Base-by-base conservation (phyloP, 2,888 invertebrate genomes). In the Autographa gamma region DNA sequence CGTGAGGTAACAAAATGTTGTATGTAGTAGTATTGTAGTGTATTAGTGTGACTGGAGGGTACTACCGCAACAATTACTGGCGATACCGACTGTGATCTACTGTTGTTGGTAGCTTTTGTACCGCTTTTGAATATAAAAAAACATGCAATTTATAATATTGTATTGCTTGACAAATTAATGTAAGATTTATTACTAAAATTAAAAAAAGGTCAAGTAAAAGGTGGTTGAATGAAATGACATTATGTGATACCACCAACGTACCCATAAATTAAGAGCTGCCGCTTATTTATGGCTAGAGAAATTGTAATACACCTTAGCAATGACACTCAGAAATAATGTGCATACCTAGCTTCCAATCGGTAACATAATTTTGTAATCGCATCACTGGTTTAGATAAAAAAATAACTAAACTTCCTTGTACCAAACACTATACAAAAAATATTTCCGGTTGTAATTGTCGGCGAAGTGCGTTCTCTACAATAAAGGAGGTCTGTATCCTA, bases 51-150 rank as follows among this genome's bases (percentile, higher is more conserved):
- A 69, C 63, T 73, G 41, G 68, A 73, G 81, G 73, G 73, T 77
- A 77, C 61, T 59, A 60, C 19, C 32, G 69, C 63, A 70, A 77
- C 77, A 77, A 79, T 79, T 80, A 79, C 70, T 54, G 64, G 34
- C 54, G 61, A 75, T 68, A 68, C 80, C 65, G 76, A 76, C 41
- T 25, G 14, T 71, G 76, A 76, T 77, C 76, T 67, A 75, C 76
- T 71, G 71, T 60, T 71, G 76, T 63, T 62, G 65, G 43, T 71
- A 31, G 71, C 60, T 63, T 67, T 63, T 25, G 19, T 71, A 77
- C 80, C 67, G 76, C 71, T 25, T 25, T 25, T 25, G 3, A 25
- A 25, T 25, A 25, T 25, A 56, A 34, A 34, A 34, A 34, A 34
- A 34, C 34, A 34, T 6, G 34, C 6, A 34, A 34, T 25, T 25